Evolutionary conservation across 2,797 vertebrate genomes (phyloP), one percentile per base, ranked within the genome.

Genomic region (Knipowitschia caucasica): DNA sequence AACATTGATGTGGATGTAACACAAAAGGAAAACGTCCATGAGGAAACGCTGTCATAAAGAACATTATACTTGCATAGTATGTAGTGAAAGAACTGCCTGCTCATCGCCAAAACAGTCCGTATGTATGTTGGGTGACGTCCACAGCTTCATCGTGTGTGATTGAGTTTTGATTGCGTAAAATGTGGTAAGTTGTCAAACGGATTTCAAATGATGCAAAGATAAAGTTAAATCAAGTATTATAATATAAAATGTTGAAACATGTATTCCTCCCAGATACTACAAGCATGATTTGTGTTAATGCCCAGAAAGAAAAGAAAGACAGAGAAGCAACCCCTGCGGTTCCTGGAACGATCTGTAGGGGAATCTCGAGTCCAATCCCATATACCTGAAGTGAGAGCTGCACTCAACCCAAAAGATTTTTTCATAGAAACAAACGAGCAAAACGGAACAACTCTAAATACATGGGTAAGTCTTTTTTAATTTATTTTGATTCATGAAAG

Each of bases 261-360:
- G 5, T 9, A 26, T 44, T 25, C 1, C 30, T 31, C 17, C 0
- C 27, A 74, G 65, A 14, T 49, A 30, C 34, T 29, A 64, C 60
- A 46, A 67, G 53, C 56, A 77, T 82, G 78, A 71, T 56, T 61
- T 71, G 82, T 47, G 82, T 91, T 64, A 81, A 98, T 98, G 96
- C 93, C 95, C 85, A 92, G 90, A 0, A 92, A 87, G 82, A 89
- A 60, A 25, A 24, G 67, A 55, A 94, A 89, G 71, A 50, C 80
- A 15, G 71, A 62, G 6, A 96, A 87, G 78, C 62, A 88, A 71
- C 83, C 89, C 23, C 81, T 98, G 85, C 64, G 65, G 10, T 98
- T 98, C 80, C 53, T 81, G 67, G 92, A 98, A 23, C 83, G 59
- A 8, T 89, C 93, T 6, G 10, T 73, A 54, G 63, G 88, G 67